phyloP scores from a whole-genome alignment of 2,113 vertebrate genomes.

The Felis chaus region DNA sequence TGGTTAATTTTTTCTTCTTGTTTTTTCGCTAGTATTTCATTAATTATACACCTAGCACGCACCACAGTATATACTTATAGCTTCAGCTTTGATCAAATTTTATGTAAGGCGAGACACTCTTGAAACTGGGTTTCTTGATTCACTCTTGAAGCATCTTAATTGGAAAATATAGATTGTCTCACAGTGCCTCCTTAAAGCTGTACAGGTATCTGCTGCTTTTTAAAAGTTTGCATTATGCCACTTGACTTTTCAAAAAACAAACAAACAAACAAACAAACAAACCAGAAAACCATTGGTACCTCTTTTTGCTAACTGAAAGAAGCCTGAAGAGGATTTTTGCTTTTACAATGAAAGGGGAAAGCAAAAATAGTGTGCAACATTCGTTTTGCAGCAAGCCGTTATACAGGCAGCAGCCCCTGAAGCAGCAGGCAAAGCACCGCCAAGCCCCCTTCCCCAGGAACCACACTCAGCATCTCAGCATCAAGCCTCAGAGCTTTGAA shows the following conservation, averaged over 20 bases:
- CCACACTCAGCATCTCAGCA: background rate
- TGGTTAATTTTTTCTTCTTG: background rate
- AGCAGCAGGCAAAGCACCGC: background rate
- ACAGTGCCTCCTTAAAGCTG: background rate
- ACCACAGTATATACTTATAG: background rate
- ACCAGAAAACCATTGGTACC: background rate
- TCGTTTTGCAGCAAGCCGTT: background rate
- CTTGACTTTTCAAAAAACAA: background rate
- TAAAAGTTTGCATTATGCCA: background rate
- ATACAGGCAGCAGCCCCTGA: background rate
- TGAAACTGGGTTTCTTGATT: slow-evolving; percentile 14
- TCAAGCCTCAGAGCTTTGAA: background rate
- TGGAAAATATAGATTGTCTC: background rate
- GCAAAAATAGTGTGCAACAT: background rate
- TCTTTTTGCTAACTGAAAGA: background rate
- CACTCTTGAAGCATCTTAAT: background rate
- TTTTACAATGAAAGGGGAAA: background rate
- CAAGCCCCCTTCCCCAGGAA: background rate
- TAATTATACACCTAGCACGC: background rate
- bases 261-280: no score
- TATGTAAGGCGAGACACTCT: background rate
- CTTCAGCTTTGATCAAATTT: background rate
- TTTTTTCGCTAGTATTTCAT: background rate
- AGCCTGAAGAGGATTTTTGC: background rate
- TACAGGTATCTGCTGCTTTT: background rate